Evolutionary conservation across 2,113 vertebrate genomes (phyloP), one percentile per base, ranked within the genome.

Genomic region (Verasper variegatus): DNA sequence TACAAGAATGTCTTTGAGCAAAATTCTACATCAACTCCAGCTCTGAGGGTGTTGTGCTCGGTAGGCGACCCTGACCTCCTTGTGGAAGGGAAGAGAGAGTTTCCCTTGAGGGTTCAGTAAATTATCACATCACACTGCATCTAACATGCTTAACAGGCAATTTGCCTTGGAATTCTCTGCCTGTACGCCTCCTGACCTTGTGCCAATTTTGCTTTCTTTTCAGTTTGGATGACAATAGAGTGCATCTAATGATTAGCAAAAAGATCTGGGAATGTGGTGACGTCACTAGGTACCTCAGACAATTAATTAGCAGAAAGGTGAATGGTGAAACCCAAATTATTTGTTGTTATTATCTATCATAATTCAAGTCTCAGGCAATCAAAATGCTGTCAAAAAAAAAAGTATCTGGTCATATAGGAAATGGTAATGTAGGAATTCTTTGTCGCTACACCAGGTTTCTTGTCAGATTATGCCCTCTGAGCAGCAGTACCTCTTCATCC

Each of bases 31-130:
- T 42, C 37, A 55, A 2, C 37, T 51, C 3, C 15, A 21, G 35
- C 55, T 60, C 45, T 6, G 26, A 69, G 60, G 24, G 3, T 12
- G 61, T 14, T 23, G 61, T 8, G 61, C 66, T 11, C 40, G 35
- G 37, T 1, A 8, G 62, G 26, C 3, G n/a, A 80, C 69, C 61
- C 62, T 81, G 82, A 83, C 69, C 71, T 77, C 60, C 20, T 47
- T 24, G 52, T 61, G 64, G 61, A 65, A 31, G 62, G n/a, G 23
- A 54, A 64, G 11, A 21, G 54, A 78, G 74, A 20, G 17, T 45
- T 84, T 68, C 66, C 71, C 79, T 17, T 20, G 49, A 61, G 64
- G 52, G 68, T 78, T 86, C 68, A 76, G 55, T 78, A 76, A 68
- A 86, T 70, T 17, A 74, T 74, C 76, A 63, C 61, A 76, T 82